Conservation (phyloP, 2,888 invertebrate genomes). For the Hydroisotoma schaefferi region DNA sequence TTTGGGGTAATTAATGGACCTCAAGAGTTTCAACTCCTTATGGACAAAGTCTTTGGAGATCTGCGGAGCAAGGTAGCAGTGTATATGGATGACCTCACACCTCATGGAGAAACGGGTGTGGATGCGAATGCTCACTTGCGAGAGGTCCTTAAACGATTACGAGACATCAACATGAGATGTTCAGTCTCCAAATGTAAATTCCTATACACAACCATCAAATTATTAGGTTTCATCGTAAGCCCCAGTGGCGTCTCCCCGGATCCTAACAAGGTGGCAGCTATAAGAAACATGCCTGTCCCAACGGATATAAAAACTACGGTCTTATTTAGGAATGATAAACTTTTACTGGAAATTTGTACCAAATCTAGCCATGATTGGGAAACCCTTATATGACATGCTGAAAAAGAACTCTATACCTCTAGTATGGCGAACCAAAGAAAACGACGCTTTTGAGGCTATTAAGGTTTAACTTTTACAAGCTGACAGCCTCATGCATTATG, state of each 20-base stretch:
- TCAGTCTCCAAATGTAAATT: conserved; percentile 49
- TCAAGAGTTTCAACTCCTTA: not conserved
- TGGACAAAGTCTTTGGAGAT: conserved; percentile 6
- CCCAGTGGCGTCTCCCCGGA: conserved; percentile 49
- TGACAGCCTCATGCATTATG: not conserved
- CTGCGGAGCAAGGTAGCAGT: not conserved
- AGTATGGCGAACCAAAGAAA: no score
- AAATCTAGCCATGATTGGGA: conserved; percentile 47
- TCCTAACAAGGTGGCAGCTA: conserved; percentile 50
- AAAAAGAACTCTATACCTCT: no score
- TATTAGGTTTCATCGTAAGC: conserved; percentile 48
- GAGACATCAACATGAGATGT: conserved; percentile 2
- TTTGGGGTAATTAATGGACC: no score
- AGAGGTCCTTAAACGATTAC: not conserved
- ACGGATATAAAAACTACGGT: conserved; percentile 44
- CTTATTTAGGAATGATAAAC: conserved; percentile 50
- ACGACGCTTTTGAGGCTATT: not conserved
- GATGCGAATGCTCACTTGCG: not conserved
- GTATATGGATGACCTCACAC: conserved; percentile 12
- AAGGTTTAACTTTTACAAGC: not conserved
- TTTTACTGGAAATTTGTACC: conserved; percentile 51
- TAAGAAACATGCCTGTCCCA: conserved; percentile 47
- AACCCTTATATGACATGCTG: conserved; percentile 44
- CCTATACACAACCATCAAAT: conserved; percentile 40
- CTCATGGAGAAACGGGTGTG: not conserved